Base-by-base conservation (phyloP, 2,797 vertebrate genomes). In the Anolis apletophallus region DNA sequence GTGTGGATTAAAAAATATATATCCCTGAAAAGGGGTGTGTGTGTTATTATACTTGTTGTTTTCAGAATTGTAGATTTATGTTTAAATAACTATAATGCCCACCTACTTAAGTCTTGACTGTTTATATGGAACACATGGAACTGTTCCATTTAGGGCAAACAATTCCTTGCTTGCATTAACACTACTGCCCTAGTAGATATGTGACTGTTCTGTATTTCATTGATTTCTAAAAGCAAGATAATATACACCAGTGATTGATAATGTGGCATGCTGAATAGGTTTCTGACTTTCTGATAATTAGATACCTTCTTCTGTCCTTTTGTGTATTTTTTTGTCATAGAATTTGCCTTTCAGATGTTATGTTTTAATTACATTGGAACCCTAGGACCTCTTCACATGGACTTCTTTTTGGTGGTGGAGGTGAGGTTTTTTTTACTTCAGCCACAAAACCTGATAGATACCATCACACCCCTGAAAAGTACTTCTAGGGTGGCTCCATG, bases 1-100 rank as follows among this genome's bases (percentile, higher is more conserved):
- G 14, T 36, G 11, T 50, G 26, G 34, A n/a, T n/a, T n/a, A n/a
- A n/a, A n/a, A n/a, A n/a, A n/a, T n/a, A n/a, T n/a, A n/a, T n/a
- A n/a, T n/a, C n/a, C n/a, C n/a, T n/a, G n/a, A n/a, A n/a, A n/a
- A n/a, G n/a, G n/a, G n/a, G n/a, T n/a, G n/a, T n/a, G n/a, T n/a
- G n/a, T n/a, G n/a, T n/a, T n/a, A 21, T 85, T 88, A 14, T 77
- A 87, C 71, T 61, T 80, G 80, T 36, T 5, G 9, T 40, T 86
- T 1, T 11, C 57, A 0, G 73, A 80, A 64, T 5, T 59, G 54
- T 72, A 71, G n/a, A 1, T 84, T 91, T 85, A 40, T 67, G 0
- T 23, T 32, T 23, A 19, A 52, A 75, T 14, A n/a, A n/a, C n/a
- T 79, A 61, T 55, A 86, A 72, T 86, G 50, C 74, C 46, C 21